phyloP scores from a whole-genome alignment of 2,888 invertebrate species.

The Spisula solida region DNA sequence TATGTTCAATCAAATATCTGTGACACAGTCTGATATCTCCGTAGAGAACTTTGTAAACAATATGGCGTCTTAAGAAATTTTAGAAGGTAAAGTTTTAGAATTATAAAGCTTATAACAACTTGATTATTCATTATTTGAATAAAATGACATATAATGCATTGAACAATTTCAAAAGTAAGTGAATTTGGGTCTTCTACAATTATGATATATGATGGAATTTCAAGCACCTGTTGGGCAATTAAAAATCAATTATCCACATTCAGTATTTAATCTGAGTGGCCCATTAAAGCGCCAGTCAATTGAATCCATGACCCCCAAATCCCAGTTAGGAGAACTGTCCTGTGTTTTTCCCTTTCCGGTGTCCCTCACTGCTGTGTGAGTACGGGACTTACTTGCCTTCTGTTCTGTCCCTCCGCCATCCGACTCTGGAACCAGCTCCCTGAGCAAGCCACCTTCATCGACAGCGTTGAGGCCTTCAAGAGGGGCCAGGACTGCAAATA shows the following conservation, averaged over 20 bases:
- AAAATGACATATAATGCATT: background rate
- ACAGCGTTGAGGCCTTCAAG: no score
- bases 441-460: no score
- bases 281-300: no score
- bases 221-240: background rate
- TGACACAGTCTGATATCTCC: slow-evolving; percentile 52
- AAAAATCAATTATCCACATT: background rate
- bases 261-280: no score
- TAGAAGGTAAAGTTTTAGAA: slow-evolving; percentile 1
- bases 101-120: background rate
- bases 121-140: background rate
- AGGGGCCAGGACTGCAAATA: no score
- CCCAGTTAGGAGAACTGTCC: no score
- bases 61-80: slow-evolving; percentile 61
- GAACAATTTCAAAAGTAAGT: background rate
- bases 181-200: background rate
- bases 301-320: no score
- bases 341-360: no score
- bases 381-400: no score
- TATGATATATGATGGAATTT: background rate
- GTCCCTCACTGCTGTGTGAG: no score
- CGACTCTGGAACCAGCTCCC: no score
- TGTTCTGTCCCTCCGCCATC: no score
- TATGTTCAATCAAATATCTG: background rate
- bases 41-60: slow-evolving; percentile 68